These are phyloP conservation scores for Troides aeacus DNA, from an alignment of 2,888 invertebrate species.

Conservation along the genomic window DNA sequence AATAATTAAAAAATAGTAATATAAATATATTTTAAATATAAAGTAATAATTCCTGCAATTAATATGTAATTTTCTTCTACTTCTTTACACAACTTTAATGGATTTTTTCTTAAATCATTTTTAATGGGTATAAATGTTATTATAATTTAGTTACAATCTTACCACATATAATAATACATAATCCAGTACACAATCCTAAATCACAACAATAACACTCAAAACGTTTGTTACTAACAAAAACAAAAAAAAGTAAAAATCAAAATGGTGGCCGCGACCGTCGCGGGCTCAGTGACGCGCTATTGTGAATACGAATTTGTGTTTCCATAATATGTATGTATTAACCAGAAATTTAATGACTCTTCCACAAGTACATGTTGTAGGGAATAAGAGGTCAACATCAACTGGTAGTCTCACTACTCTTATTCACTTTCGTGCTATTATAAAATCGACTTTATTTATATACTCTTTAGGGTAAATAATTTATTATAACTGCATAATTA, in stretches of 20 bases:
- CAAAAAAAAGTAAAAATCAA: slow-evolving; percentile 42
- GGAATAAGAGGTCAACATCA: slow-evolving; percentile 43
- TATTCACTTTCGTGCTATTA: slow-evolving; percentile 25
- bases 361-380: slow-evolving; percentile 33
- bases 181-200: slow-evolving; percentile 25
- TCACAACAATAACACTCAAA: slow-evolving; percentile 28
- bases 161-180: slow-evolving; percentile 13
- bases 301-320: slow-evolving; percentile 69
- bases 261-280: slow-evolving; percentile 56
- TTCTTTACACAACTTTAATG: not conserved
- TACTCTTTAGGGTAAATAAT: slow-evolving; percentile 22
- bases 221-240: slow-evolving; percentile 32
- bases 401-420: slow-evolving; percentile 36
- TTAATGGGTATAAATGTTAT: not conserved
- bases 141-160: not conserved
- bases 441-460: slow-evolving; percentile 35
- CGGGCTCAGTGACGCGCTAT: slow-evolving; percentile 50
- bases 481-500: slow-evolving; percentile 32
- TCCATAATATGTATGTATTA: slow-evolving; percentile 61
- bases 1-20: no score
- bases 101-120: not conserved
- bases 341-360: slow-evolving; percentile 46
- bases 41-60: no score
- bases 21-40: no score
- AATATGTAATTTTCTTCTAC: not conserved